phyloP scores from a whole-genome alignment of 2,113 vertebrate genomes.

The Suricata suricatta region DNA sequence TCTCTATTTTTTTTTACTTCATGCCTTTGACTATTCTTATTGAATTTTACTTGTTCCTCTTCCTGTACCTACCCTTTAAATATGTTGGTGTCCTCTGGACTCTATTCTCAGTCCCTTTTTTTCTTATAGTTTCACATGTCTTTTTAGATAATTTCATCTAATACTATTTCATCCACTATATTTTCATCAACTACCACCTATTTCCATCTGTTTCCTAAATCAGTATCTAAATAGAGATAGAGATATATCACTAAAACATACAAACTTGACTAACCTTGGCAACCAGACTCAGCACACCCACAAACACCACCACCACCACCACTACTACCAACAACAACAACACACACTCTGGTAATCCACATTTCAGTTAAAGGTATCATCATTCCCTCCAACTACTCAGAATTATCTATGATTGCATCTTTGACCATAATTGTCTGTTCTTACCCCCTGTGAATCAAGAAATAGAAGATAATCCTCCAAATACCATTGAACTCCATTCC shows the following conservation, averaged over 20 bases:
- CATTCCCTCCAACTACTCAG: neutral
- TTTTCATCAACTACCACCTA: neutral
- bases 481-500: neutral
- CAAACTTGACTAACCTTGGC: neutral
- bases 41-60: neutral
- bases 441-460: neutral
- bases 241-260: neutral
- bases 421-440: neutral
- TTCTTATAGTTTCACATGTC: neutral
- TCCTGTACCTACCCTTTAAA: neutral
- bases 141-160: neutral
- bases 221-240: neutral
- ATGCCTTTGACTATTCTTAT: neutral
- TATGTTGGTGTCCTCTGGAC: neutral
- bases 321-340: neutral
- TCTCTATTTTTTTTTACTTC: neutral
- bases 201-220: slow-evolving; percentile 28
- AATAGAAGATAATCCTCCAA: neutral
- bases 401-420: neutral
- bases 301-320: neutral
- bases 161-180: neutral
- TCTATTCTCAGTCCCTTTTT: neutral
- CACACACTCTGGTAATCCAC: neutral
- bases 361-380: slow-evolving; percentile 11
- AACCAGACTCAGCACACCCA: neutral